Evolutionary conservation across 2,797 vertebrate genomes (phyloP).

Genomic region (Nannoperca australis): DNA sequence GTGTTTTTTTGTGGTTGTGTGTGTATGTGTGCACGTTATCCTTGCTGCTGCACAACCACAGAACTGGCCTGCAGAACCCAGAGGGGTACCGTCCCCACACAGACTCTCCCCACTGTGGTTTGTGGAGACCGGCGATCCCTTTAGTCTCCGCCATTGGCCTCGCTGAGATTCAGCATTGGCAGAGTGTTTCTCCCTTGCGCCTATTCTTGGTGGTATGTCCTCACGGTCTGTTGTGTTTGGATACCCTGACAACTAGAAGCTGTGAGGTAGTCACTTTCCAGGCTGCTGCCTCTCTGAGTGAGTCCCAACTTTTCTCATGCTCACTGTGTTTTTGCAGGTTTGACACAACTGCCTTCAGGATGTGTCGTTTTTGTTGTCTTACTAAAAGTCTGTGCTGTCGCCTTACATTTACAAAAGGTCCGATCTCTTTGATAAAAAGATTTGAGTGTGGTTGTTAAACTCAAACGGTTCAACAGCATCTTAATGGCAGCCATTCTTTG

Average conservation of each 20-base stretch:
- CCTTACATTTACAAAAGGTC: neutral
- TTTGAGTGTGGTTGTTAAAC: neutral
- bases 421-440: neutral
- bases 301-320: constrained; percentile 74
- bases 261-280: constrained; percentile 71
- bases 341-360: constrained; percentile 6
- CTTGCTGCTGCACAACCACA: constrained; percentile 52
- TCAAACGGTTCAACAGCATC: neutral
- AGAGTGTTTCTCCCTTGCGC: constrained; percentile 62
- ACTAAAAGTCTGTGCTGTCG: constrained; percentile 1
- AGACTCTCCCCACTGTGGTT: constrained; percentile 54
- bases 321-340: constrained; percentile 31
- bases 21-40: constrained; percentile 50
- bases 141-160: constrained; percentile 54
- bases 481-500: constrained; percentile 37
- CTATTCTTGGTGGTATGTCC: constrained; percentile 84
- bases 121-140: constrained; percentile 30
- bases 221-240: constrained; percentile 84
- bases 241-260: constrained; percentile 84
- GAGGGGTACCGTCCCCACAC: constrained; percentile 38
- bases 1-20: constrained; percentile 53
- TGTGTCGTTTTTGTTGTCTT: constrained; percentile 7
- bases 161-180: constrained; percentile 53
- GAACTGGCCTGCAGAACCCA: constrained; percentile 33
- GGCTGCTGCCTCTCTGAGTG: constrained; percentile 68